phyloP scores from a whole-genome alignment of 2,888 invertebrate genomes.

The Ochropleura leucogaster region DNA sequence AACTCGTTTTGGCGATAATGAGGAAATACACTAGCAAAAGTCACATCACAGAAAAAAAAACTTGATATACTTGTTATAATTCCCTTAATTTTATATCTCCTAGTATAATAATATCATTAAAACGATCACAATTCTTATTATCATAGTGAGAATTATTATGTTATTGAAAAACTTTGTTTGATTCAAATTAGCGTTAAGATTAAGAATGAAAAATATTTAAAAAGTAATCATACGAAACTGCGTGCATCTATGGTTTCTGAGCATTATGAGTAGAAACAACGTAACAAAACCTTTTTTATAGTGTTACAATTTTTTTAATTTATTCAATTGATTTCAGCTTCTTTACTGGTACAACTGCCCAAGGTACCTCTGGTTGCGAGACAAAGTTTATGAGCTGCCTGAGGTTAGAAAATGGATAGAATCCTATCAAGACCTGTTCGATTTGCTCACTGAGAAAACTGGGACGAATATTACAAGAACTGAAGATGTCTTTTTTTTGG shows the following conservation, averaged over 20 bases:
- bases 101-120: neutral
- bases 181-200: neutral
- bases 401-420: slow-evolving; percentile 75
- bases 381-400: slow-evolving; percentile 76
- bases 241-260: neutral
- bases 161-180: neutral
- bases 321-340: slow-evolving; percentile 75
- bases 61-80: neutral
- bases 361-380: slow-evolving; percentile 77
- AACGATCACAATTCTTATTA: neutral
- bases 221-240: neutral
- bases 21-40: neutral
- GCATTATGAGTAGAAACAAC: neutral
- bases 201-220: neutral
- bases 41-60: neutral
- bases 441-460: slow-evolving; percentile 77
- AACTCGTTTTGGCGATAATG: slow-evolving; percentile 19
- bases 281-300: slow-evolving; percentile 15
- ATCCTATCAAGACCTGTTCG: slow-evolving; percentile 78
- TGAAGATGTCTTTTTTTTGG: slow-evolving; percentile 86
- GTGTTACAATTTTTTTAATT: neutral
- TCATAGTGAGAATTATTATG: neutral
- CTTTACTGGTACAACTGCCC: slow-evolving; percentile 88
- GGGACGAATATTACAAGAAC: slow-evolving; percentile 81
- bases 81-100: neutral